Evolutionary conservation across 2,888 invertebrate species (phyloP).

Genomic region (Ormyrus labotus): DNA sequence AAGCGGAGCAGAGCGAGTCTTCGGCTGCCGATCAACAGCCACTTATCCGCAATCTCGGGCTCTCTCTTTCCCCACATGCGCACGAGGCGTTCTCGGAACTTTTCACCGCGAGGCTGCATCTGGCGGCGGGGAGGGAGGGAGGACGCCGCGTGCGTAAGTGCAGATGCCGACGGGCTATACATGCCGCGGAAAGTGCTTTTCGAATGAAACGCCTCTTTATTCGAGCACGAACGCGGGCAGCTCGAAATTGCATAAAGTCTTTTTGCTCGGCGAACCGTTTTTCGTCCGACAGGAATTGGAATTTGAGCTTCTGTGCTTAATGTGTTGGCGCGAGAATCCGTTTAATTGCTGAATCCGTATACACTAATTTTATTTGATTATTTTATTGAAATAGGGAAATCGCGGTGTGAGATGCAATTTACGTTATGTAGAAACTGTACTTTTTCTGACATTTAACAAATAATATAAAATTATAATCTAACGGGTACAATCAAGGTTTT

Average conservation of each 20-base stretch:
- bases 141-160: not conserved
- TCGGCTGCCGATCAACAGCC: conserved; percentile 12
- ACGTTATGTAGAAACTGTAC: too few species aligned
- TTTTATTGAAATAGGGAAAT: too few species aligned
- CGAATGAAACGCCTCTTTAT: conserved; percentile 23
- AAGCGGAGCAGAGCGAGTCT: too few species aligned
- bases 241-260: conserved; percentile 28
- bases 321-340: too few species aligned
- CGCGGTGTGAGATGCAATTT: too few species aligned
- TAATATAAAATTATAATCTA: too few species aligned
- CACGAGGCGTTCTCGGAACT: conserved; percentile 42
- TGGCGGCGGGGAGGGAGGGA: not conserved
- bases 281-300: too few species aligned
- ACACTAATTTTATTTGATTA: too few species aligned
- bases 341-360: too few species aligned
- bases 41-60: conserved; percentile 30
- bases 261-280: not conserved
- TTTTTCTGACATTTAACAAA: too few species aligned
- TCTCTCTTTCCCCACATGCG: not conserved
- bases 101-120: conserved; percentile 34
- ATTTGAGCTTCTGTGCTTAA: too few species aligned
- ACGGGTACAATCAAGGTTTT: too few species aligned
- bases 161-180: not conserved
- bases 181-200: conserved; percentile 20
- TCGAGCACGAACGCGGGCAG: not conserved